Base-by-base conservation (phyloP, 2,113 vertebrate genomes). In the Machaerirhynchus nigripectus region DNA sequence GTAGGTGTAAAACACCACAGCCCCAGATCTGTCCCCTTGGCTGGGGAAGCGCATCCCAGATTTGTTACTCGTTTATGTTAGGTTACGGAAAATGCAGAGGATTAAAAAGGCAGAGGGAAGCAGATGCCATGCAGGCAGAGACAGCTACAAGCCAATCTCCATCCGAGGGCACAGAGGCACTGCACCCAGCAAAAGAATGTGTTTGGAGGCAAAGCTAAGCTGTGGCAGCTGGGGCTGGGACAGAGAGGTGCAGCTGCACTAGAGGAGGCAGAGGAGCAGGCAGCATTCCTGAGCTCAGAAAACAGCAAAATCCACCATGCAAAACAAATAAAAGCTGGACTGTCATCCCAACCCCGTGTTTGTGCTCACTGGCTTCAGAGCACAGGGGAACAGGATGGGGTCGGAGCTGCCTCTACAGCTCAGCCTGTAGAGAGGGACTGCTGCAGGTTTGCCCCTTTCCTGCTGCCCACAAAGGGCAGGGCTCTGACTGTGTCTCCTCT, bases 171-270 rank as follows among this genome's bases (percentile, higher is more conserved):
- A 5, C 44, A 52, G 82, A 78, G 65, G 42, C 89, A 64, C 86
- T 91, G 88, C 96, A 92, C 88, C 90, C 96, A 79, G 69, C 80
- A 64, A 60, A 96, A 93, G 95, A 97, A 95, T 87, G 94, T 70
- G 64, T 96, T 95, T 86, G 89, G 86, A 92, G 84, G 81, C 81
- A 85, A 65, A 93, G 77, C 71, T 87, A 61, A 96, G 88, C 87
- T 87, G 68, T 12, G 47, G 93, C 96, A 95, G 93, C 91, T 96
- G 96, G 75, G 78, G 71, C 90, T 76, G 86, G 67, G 88, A 90
- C 44, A 30, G 68, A 79, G 81, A 64, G 88, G 68, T 93, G 78
- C 95, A 96, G 96, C 90, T 95, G 95, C 4, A 2, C 30, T n/a
- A 44, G 37, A 59, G 71, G 78, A 83, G 71, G 47, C 4, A 1